Evolutionary conservation across 2,888 invertebrate species (phyloP).

Genomic region (Sclerodermus sp.): DNA sequence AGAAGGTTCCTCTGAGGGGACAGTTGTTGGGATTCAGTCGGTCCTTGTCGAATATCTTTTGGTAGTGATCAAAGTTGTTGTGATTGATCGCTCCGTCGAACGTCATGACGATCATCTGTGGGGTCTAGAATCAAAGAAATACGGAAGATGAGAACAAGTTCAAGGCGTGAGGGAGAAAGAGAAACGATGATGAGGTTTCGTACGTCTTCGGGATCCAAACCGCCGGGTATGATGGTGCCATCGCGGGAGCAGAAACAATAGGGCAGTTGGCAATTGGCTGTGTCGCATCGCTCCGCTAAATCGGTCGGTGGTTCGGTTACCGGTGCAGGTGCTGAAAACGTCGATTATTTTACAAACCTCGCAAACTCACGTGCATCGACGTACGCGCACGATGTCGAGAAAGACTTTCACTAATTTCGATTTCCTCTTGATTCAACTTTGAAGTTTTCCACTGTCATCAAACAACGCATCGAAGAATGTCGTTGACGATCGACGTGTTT

Average conservation of each 20-base stretch:
- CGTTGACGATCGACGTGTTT: too few species aligned
- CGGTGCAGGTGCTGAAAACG: conserved; percentile 77
- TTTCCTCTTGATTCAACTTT: too few species aligned
- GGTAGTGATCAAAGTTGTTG: conserved; percentile 87
- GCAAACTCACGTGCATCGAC: too few species aligned
- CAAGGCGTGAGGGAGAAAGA: too few species aligned
- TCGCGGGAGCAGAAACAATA: conserved; percentile 92
- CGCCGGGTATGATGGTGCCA: conserved; percentile 85
- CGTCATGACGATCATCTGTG: conserved; percentile 89
- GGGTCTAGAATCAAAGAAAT: conserved; percentile 66
- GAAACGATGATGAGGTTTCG: too few species aligned
- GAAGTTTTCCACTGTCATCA: too few species aligned
- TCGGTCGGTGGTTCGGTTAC: conserved; percentile 80
- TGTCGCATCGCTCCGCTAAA: conserved; percentile 78
- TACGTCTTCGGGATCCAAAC: conserved; percentile 80
- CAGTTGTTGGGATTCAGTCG: conserved; percentile 89
- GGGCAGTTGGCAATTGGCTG: conserved; percentile 75
- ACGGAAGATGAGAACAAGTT: too few species aligned
- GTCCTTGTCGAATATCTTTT: conserved; percentile 78
- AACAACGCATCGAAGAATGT: too few species aligned
- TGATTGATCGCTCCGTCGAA: conserved; percentile 93
- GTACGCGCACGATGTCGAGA: too few species aligned
- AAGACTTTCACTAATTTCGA: not conserved
- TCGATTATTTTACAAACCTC: too few species aligned
- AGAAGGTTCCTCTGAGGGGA: conserved; percentile 87